Evolutionary conservation across 2,888 invertebrate species (phyloP), one percentile per base, ranked within the genome.

Genomic region (Lypha dubia): DNA sequence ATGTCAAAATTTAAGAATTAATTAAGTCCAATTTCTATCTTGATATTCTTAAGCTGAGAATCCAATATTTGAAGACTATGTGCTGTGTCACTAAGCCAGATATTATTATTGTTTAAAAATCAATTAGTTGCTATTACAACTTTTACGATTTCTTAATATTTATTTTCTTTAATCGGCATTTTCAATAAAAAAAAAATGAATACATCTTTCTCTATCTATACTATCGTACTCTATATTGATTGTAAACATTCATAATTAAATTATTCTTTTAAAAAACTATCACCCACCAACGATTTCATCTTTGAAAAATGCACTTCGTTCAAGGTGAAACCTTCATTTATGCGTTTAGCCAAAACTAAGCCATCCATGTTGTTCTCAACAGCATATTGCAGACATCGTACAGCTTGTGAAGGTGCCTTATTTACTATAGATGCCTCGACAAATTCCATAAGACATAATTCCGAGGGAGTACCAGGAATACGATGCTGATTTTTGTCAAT

Each of bases 311-410:
- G 93, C 6, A 87, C 88, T 86, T 93, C 92, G 79, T 93, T 93
- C 3, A 95, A 90, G 0, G 93, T 93, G 74, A 91, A 91, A 6
- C 90, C 91, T 1, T 88, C 87, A 70, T 90, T 79, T 3, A 91
- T 91, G 13, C 87, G 86, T 41, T 87, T 86, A 0, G 90, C 90
- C 71, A 92, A 79, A 0, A 84, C 73, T 20, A 76, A 68, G 3
- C 89, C 86, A 28, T 91, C 90, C 89, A 94, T 94, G 32, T 94
- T 94, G 87, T 92, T 92, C 62, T 94, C 94, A 0, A 92, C 91
- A 77, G 93, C 93, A 88, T 95, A 95, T 83, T 94, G 93, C 32
- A 95, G 84, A 20, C 90, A 91, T 11, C 93, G 93, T 85, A 95
- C 89, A 22, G 94, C 94, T 87, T 92, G 92, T 2, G 92, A 91